Evolutionary conservation across 2,888 invertebrate species (phyloP), one percentile per base, ranked within the genome.

Genomic region (Cerastoderma edule): DNA sequence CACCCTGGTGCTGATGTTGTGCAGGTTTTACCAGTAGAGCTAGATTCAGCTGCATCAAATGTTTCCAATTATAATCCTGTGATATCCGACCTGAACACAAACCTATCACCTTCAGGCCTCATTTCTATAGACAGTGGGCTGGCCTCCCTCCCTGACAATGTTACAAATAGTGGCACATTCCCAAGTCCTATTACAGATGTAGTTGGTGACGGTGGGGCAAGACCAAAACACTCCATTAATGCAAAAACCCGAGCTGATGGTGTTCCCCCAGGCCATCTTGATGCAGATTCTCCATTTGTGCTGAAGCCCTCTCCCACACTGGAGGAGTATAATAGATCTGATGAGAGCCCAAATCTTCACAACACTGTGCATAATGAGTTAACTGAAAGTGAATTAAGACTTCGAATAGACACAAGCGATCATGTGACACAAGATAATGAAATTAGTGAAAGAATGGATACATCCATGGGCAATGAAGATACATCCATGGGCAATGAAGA

Each of bases 201-300:
- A 46, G 22, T 60, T n/a, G n/a, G 46, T 27, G 72, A 70, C 28
- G 66, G 75, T 50, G 89, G 89, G 54, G 89, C 89, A 19, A 79
- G 89, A 32, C 89, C 89, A 4, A 89, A 89, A 77, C 89, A 88
- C 46, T n/a, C n/a, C n/a, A n/a, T n/a, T n/a, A n/a, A n/a, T n/a
- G n/a, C n/a, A n/a, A n/a, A n/a, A n/a, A n/a, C n/a, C n/a, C n/a
- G n/a, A n/a, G n/a, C n/a, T n/a, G n/a, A n/a, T n/a, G n/a, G n/a
- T n/a, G n/a, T n/a, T n/a, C n/a, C n/a, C n/a, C n/a, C n/a, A n/a
- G n/a, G n/a, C n/a, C n/a, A n/a, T n/a, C n/a, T 89, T 24, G 81
- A 83, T 48, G 54, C 80, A 13, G 72, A 81, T 16, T 68, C 80
- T 5, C 72, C 72, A 22, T 72, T 75, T 75, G 73, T 67, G 13